Evolutionary conservation across 2,888 invertebrate species (phyloP).

Genomic region (Nephrotoma appendiculata): DNA sequence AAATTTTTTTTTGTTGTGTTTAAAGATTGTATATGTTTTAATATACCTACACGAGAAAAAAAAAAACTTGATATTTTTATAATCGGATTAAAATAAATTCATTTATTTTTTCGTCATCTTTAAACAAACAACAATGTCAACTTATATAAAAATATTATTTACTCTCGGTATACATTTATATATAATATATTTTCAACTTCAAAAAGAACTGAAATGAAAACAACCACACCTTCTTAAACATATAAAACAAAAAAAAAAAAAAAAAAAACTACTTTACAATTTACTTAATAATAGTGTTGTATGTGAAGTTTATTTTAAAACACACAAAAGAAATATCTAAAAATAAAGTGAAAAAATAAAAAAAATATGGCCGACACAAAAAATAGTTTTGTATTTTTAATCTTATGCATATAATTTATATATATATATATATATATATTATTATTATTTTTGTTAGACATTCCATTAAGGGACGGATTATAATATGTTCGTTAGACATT

Average conservation of each 20-base stretch:
- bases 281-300: not conserved
- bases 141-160: not conserved
- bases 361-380: not conserved
- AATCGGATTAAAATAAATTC: not conserved
- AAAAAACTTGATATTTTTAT: not conserved
- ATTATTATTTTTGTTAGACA: not conserved
- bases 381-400: not conserved
- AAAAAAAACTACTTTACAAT: not conserved
- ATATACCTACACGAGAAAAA: not conserved
- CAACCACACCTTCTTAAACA: not conserved
- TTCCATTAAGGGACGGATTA: not conserved
- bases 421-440: too few relatives aligned
- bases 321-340: not conserved
- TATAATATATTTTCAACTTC: not conserved
- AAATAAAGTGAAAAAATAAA: not conserved
- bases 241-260: not conserved
- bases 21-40: not conserved
- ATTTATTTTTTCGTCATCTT: not conserved
- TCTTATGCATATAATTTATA: not conserved
- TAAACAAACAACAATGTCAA: not conserved
- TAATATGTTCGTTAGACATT: not conserved
- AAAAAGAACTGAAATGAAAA: not conserved
- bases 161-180: not conserved
- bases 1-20: not conserved
- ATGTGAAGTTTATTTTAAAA: not conserved